These are phyloP conservation scores for Tanytarsus gracilentus DNA, from an alignment of 2,888 invertebrate species.

Conservation along the genomic window DNA sequence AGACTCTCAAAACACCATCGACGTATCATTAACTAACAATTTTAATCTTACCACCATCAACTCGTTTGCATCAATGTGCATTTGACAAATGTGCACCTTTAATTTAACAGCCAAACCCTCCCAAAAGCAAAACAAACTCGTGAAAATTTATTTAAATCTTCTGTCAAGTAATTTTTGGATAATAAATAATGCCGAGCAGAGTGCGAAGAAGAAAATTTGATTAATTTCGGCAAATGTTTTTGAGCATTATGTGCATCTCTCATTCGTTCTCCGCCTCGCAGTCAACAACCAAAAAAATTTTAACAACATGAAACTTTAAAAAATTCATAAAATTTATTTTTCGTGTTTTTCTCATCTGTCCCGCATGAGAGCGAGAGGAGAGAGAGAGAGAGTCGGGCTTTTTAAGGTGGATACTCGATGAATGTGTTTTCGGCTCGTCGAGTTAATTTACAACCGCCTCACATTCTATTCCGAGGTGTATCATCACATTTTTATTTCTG, in stretches of 20 bases:
- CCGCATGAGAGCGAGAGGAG: neutral
- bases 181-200: neutral
- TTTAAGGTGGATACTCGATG: neutral
- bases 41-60: too few species aligned
- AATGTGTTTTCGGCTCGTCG: neutral
- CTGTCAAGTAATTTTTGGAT: too few species aligned
- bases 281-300: neutral
- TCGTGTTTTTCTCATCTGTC: slow-evolving; percentile 1
- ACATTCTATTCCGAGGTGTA: neutral
- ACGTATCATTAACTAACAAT: too few species aligned
- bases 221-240: slow-evolving; percentile 12
- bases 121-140: too few species aligned
- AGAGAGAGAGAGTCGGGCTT: neutral
- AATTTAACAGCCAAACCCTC: too few species aligned
- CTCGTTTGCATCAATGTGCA: too few species aligned
- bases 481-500: neutral
- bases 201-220: slow-evolving; percentile 1
- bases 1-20: too few species aligned
- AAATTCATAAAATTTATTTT: neutral
- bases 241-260: neutral
- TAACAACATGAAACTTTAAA: neutral
- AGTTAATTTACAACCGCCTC: slow-evolving; percentile 3
- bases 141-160: too few species aligned
- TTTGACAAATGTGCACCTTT: too few species aligned
- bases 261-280: neutral